Evolutionary conservation across 2,113 vertebrate species (phyloP), one percentile per base, ranked within the genome.

Genomic region (Arvicanthis niloticus): DNA sequence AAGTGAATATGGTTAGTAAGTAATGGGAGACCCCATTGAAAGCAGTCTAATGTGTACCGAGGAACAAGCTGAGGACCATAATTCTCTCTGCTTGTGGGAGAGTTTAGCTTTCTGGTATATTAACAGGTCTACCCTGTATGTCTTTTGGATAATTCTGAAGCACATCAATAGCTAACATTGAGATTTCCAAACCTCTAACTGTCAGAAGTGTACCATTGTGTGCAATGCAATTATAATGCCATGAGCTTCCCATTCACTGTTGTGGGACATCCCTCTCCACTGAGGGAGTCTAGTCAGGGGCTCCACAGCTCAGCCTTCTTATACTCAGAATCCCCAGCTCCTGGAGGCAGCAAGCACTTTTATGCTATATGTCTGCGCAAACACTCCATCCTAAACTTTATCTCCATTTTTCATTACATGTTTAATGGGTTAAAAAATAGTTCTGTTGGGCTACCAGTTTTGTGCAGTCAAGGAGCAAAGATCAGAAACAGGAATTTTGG

Each of bases 91-190:
- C 95, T 95, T 95, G 75, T 93, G 85, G 82, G 62, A 60, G 91
- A 90, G n/a, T 89, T 96, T 94, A 90, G 97, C 87, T 98, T 95
- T 93, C 88, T 91, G 84, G 78, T 89, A 60, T 96, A 93, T 84
- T 93, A 95, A 88, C 87, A 95, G 92, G 88, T 96, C 94, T 85
- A 94, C 22, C 17, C 24, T 78, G 60, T 95, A 94, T 93, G 90
- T 95, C 93, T 95, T 95, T 67, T 78, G 87, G 87, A 75, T 95
- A 97, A 94, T 94, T 91, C 88, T 26, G 0, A 97, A 91, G 80
- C 88, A 97, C 96, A 96, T 96, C 93, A 88, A 80, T 95, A 96
- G 96, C 97, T 96, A 97, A 97, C 97, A 97, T 81, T 82, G 95
- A 96, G 91, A 94, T 92, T 92, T 98, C 96, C 96, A 97, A 98